Conservation (phyloP, 2,113 vertebrate species). For the Ciconia stormi region DNA sequence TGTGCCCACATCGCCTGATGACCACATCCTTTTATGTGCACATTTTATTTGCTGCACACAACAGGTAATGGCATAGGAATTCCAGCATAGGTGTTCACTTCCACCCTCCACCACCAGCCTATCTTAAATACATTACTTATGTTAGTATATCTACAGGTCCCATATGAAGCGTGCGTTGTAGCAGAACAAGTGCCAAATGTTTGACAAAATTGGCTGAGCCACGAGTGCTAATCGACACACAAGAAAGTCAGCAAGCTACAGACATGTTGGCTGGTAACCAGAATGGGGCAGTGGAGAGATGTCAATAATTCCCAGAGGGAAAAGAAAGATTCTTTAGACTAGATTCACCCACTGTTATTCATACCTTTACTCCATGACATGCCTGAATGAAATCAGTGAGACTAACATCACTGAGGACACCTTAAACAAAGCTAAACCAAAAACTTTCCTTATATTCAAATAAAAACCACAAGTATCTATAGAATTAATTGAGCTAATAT, state of each 20-base stretch:
- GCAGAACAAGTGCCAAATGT: not conserved
- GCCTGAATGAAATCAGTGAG: not conserved
- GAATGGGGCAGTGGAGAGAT: not conserved
- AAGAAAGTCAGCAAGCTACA: not conserved
- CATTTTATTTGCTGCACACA: not conserved
- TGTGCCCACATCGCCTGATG: not conserved
- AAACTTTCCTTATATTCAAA: not conserved
- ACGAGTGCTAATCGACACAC: fast-evolving
- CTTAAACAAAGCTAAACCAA: not conserved
- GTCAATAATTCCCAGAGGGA: not conserved
- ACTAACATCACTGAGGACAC: not conserved
- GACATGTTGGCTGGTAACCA: not conserved
- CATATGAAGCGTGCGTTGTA: not conserved
- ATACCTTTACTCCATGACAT: not conserved
- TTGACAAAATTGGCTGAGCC: not conserved
- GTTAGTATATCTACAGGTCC: not conserved
- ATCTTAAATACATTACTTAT: not conserved
- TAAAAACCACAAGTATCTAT: not conserved
- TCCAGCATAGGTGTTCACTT: not conserved
- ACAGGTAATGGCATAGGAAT: not conserved
- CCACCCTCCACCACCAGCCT: not conserved
- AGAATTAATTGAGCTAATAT: not conserved
- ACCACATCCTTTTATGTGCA: not conserved
- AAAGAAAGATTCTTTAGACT: not conserved
- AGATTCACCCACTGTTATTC: not conserved